Percentiles rank a stretch among this genome's conserved stretches.
These are phyloP conservation scores for Ophioderma brevispina DNA, from an alignment of 35 echinoderm and acorn worm genomes.

Conservation along the genomic window DNA sequence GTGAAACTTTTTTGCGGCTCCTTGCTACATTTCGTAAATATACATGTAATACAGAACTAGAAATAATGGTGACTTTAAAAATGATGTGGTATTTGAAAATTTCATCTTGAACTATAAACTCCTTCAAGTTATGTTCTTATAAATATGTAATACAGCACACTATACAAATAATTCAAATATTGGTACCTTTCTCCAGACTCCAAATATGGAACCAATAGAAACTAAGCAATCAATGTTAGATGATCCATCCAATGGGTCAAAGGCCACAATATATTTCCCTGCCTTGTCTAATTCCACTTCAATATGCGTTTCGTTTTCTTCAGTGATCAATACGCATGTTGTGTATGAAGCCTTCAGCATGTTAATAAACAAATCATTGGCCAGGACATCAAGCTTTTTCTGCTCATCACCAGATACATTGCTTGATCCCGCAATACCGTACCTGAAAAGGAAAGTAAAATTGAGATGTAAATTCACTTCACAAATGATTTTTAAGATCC, in stretches of 20 bases:
- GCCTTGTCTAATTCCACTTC: slow-evolving; percentile 73
- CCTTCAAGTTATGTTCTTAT: no score
- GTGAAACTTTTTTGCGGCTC: no score
- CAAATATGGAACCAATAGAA: slow-evolving; percentile 96
- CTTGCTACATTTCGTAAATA: no score
- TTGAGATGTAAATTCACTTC: no score
- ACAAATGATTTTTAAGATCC: no score
- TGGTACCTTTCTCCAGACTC: slow-evolving; percentile 91
- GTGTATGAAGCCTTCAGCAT: slow-evolving; percentile 76
- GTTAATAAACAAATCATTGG: slow-evolving; percentile 93
- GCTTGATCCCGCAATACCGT: slow-evolving; percentile 89
- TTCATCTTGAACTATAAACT: no score
- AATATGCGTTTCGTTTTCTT: slow-evolving; percentile 91
- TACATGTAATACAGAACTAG: no score
- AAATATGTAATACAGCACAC: no score
- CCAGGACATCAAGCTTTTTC: slow-evolving; percentile 92
- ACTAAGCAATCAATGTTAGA: slow-evolving; percentile 98
- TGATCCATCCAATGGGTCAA: slow-evolving; percentile 97
- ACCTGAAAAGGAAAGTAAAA: slow-evolving; percentile 40
- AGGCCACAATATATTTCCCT: slow-evolving; percentile 96
- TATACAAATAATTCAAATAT: no score
- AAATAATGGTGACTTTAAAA: no score
- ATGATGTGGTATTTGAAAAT: no score
- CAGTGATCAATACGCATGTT: slow-evolving; percentile 86
- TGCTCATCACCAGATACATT: slow-evolving; percentile 93